These are phyloP conservation scores for Falco concolor DNA, from an alignment of 2,797 vertebrate genomes.

Conservation along the genomic window DNA sequence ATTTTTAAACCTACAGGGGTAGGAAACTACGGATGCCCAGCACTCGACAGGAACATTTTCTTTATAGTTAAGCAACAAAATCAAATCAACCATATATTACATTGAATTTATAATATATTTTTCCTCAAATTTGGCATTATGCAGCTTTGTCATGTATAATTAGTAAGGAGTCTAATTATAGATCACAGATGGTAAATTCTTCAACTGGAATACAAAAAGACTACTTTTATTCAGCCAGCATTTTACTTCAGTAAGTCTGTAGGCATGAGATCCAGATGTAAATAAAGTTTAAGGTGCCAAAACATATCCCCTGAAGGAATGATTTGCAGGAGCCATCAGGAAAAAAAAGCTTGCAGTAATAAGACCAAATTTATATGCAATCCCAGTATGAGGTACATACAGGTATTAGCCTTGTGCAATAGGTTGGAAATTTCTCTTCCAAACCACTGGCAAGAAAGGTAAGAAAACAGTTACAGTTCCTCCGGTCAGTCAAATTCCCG, in stretches of 20 bases:
- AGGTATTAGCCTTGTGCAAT: accelerated
- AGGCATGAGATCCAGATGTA: background rate
- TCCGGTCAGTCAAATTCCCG: background rate
- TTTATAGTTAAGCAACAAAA: background rate
- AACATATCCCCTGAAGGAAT: background rate
- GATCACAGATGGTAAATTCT: constrained; percentile 2
- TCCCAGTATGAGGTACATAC: background rate
- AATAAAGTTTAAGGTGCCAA: background rate
- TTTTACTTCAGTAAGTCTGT: background rate
- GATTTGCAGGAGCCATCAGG: background rate
- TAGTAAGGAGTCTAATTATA: background rate
- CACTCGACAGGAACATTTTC: background rate
- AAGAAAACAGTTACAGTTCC: background rate
- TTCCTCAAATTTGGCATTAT: background rate
- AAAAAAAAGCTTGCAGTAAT: background rate
- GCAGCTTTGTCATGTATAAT: constrained; percentile 18
- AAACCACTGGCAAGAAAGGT: background rate
- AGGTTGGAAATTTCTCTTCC: background rate
- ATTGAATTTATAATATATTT: background rate
- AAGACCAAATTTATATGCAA: background rate
- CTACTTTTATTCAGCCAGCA: background rate
- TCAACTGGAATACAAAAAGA: background rate
- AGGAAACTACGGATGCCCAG: background rate
- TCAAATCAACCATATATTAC: background rate
- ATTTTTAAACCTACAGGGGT: background rate